phyloP scores from a whole-genome alignment of 2,113 vertebrate species.

The Equus przewalskii region DNA sequence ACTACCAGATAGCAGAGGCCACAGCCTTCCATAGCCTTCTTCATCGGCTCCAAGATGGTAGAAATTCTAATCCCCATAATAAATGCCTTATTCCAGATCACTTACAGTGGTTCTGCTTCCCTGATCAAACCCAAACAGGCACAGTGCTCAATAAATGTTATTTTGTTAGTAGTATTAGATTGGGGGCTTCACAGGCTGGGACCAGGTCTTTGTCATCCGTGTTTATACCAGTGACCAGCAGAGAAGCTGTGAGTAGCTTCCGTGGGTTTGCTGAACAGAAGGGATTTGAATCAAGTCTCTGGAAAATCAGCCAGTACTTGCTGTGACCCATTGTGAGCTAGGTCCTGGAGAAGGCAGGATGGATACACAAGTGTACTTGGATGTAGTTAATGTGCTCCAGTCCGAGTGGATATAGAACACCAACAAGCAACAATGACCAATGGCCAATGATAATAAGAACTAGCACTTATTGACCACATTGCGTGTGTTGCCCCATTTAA shows the following conservation, averaged over 20 bases:
- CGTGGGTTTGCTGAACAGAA: neutral
- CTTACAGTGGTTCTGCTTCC: neutral
- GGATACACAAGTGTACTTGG: neutral
- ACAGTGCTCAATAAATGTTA: neutral
- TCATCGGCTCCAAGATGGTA: neutral
- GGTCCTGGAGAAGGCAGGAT: neutral
- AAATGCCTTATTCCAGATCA: slow-evolving; percentile 30
- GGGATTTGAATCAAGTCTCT: neutral
- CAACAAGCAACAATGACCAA: neutral
- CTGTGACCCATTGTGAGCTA: neutral
- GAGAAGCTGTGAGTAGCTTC: neutral
- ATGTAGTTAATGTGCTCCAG: neutral
- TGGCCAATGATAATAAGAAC: neutral
- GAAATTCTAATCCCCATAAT: slow-evolving; percentile 3
- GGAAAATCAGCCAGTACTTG: neutral
- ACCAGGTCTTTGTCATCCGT: slow-evolving; percentile 1
- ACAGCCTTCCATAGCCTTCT: slow-evolving; percentile 19
- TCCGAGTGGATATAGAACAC: neutral
- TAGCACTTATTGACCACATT: neutral
- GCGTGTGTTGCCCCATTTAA: neutral
- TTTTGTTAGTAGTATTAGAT: slow-evolving; percentile 25
- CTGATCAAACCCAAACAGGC: slow-evolving; percentile 1
- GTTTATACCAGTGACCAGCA: neutral
- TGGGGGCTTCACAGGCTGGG: neutral
- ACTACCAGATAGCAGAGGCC: neutral